Evolutionary conservation across 1,140 invertebrate genomes (phyloP).

Genomic region (Anadara kagoshimensis): DNA sequence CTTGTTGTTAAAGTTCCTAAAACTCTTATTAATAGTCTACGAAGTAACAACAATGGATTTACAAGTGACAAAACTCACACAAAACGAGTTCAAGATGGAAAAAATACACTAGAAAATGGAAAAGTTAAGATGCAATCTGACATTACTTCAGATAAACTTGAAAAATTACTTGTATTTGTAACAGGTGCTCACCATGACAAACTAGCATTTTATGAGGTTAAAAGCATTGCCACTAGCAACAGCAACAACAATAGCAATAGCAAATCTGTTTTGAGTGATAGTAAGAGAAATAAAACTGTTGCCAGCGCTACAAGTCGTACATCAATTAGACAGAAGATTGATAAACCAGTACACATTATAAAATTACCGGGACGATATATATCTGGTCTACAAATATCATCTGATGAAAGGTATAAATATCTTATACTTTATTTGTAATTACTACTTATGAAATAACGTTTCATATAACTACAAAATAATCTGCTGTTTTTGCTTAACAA

Average conservation of each 20-base stretch:
- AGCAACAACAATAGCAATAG: slow-evolving; percentile 1
- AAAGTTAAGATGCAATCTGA: background rate
- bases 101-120: background rate
- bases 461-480: no score
- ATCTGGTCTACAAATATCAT: slow-evolving; percentile 35
- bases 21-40: background rate
- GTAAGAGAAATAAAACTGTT: background rate
- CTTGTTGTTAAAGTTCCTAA: background rate
- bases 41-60: background rate
- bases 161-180: slow-evolving; percentile 40
- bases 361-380: slow-evolving; percentile 30
- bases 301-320: background rate
- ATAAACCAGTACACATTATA: slow-evolving; percentile 1
- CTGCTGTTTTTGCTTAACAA: no score
- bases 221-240: slow-evolving; percentile 8
- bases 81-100: background rate
- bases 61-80: background rate
- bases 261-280: background rate
- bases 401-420: slow-evolving; percentile 23
- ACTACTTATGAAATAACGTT: no score
- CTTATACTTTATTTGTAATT: no score
- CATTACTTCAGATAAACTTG: background rate
- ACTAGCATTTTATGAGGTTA: slow-evolving; percentile 24
- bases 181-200: slow-evolving; percentile 26
- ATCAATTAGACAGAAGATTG: background rate